A percentile compares a stretch with the other conserved stretches of the same genome.
Conservation (phyloP, 2,888 invertebrate genomes). For the Scaptomyza polygonia region DNA sequence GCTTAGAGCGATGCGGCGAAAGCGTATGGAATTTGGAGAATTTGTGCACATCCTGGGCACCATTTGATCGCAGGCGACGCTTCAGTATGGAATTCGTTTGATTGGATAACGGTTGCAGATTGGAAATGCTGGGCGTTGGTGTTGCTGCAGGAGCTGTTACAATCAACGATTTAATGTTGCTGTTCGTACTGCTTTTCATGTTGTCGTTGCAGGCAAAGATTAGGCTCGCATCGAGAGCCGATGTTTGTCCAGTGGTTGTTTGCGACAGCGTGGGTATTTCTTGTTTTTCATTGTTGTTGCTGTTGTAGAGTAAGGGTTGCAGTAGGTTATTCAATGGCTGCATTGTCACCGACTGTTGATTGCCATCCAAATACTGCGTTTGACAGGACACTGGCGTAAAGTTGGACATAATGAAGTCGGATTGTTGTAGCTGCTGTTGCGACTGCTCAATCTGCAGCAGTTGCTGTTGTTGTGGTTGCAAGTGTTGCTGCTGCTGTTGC, state of each 20-base stretch:
- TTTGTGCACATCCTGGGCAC: constrained; percentile 69
- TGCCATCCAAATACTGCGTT: constrained; percentile 55
- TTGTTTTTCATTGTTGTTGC: constrained; percentile 42
- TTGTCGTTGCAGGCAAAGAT: constrained; percentile 82
- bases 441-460: constrained; percentile 7
- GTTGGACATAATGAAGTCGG: constrained; percentile 62
- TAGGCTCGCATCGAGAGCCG: constrained; percentile 58
- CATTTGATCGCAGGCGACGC: constrained; percentile 79
- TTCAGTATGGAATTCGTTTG: constrained; percentile 83
- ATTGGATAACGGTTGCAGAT: constrained; percentile 79
- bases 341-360: constrained; percentile 48
- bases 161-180: constrained; percentile 59
- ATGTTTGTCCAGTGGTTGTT: constrained; percentile 44
- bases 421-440: constrained; percentile 54
- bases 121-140: constrained; percentile 49
- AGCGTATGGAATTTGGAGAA: constrained; percentile 80
- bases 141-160: constrained; percentile 15
- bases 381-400: constrained; percentile 64
- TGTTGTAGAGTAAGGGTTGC: constrained; percentile 48
- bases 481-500: constrained; percentile 31
- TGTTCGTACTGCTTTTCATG: constrained; percentile 72
- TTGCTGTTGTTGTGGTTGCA: constrained; percentile 13
- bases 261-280: constrained; percentile 44
- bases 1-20: constrained; percentile 82
- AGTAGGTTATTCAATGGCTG: constrained; percentile 68